Base-by-base conservation (phyloP, 2,113 vertebrate species). In the Mixornis gularis region DNA sequence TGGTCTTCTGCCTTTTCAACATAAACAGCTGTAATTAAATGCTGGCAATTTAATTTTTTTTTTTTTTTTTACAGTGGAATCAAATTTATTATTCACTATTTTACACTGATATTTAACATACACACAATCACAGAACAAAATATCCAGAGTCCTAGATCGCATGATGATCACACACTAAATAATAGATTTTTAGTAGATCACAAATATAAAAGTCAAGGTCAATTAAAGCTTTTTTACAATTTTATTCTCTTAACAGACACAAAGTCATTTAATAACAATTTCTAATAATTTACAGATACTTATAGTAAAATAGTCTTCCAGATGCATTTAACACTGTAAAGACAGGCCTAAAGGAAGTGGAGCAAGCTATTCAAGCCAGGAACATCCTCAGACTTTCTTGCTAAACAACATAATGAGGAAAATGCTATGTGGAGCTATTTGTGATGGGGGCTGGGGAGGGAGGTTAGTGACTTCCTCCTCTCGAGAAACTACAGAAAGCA, bases 21-120 rank as follows among this genome's bases (percentile, higher is more conserved):
- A 79, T 20, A 69, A 95, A 69, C 49, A 87, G n/a, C 44, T 89
- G 14, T 85, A 96, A 95, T 89, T 91, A 90, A 91, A 93, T 76
- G 62, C 17, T 78, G 24, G 13, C 5, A 15, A 7, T 32, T 12
- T 12, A n/a, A n/a, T n/a, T n/a, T n/a, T n/a, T n/a, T 27, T 70
- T 26, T 25, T 13, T 32, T 17, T 40, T 41, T 38, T 51, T 10
- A 29, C 46, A 48, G 48, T 44, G 3, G 12, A 30, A 79, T 14
- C 4, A 0, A 2, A 49, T 66, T 87, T 85, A 48, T 85, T 79
- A 79, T 80, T 88, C 40, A 40, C 5, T 11, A 9, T 71, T 88
- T 86, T 86, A 41, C 29, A 53, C 16, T 60, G 56, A 43, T 34
- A 80, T 22, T 90, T 89, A 78, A 58, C 4, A 38, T 32, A 21